Base-by-base conservation (phyloP, 2,888 invertebrate genomes). In the Drosophila algonquin region DNA sequence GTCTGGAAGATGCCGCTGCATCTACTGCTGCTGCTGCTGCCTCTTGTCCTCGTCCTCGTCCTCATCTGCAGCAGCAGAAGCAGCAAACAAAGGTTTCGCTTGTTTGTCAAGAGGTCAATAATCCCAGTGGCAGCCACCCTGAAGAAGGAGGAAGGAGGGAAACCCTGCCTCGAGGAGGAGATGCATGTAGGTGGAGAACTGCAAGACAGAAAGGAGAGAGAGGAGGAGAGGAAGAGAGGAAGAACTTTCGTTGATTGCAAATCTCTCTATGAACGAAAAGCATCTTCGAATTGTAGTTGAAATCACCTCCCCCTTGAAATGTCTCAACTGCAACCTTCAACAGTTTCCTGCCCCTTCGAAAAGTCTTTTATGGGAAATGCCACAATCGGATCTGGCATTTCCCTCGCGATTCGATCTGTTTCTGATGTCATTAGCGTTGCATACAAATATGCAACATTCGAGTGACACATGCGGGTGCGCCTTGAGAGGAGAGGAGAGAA, bases 71-170 rank as follows among this genome's bases (percentile, higher is more conserved):
- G 24, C 24, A 24, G 24, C 24, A 21, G 51, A 32, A 68, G 62
- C 53, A 51, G 54, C 64, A 82, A 82, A 82, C 77, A 68, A 47
- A 12, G 80, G 56, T 45, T 51, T 72, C n/a, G 63, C 24, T 63
- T 76, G 63, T 86, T 81, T 83, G 76, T 53, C 59, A 65, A 85
- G 67, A 85, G 83, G 83, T 83, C 83, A 83, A 83, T 89, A 83
- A 83, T 83, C 83, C 79, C 72, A 53, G 68, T n/a, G n/a, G 40
- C 5, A 40, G n/a, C 14, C 40, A 40, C 6, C 7, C 40, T 14
- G 14, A 40, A 14, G 40, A 14, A 58, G 21, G 21, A 21, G 21
- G 21, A 21, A 21, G 21, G 21, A 3, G 67, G 82, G 79, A 67
- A 85, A 77, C 56, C 73, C 76, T 61, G 56, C 59, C 51, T 59